Evolutionary conservation across 2,797 vertebrate genomes (phyloP), one percentile per base, ranked within the genome.

Genomic region (Sebastiscus tertius): DNA sequence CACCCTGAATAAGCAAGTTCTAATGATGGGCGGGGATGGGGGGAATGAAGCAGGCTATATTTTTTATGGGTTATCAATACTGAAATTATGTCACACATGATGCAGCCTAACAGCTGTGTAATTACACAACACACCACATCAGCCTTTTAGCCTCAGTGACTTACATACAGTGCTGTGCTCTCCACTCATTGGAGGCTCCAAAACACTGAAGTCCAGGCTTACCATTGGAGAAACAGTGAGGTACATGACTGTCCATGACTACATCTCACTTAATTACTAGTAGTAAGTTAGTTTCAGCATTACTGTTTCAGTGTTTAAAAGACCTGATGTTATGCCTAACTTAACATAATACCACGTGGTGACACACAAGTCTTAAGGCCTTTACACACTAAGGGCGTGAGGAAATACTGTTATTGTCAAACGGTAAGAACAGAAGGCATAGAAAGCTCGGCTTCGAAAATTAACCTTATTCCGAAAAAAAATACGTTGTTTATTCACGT

Each of bases 101-200:
- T 22, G 36, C 18, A 20, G 46, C 52, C 74, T 26, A 76, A 71
- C 76, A 82, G 71, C 46, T 58, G 59, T 65, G 58, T 54, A 80
- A 77, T 80, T 77, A 74, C 70, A 82, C 26, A 71, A 72, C 68
- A 60, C 39, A 79, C 20, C 39, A 0, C 39, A 52, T 72, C 24
- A 79, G 63, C 6, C 58, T 72, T 82, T 73, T 66, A 82, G 77
- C 36, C 49, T 75, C 67, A 67, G 14, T 75, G 73, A 70, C 63
- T 75, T 65, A 3, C 69, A 84, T 29, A 18, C n/a, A 69, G 8
- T 24, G 31, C 24, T 80, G 56, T 31, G 64, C 33, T 26, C 22
- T 79, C n/a, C 20, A 58, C 24, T 63, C 13, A 54, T 22, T 54
- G 18, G 72, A 73, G 18, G 59, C 55, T 75, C 58, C n/a, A 60